phyloP scores from a whole-genome alignment of 1,140 invertebrate species.

The Drosophila sp. region DNA sequence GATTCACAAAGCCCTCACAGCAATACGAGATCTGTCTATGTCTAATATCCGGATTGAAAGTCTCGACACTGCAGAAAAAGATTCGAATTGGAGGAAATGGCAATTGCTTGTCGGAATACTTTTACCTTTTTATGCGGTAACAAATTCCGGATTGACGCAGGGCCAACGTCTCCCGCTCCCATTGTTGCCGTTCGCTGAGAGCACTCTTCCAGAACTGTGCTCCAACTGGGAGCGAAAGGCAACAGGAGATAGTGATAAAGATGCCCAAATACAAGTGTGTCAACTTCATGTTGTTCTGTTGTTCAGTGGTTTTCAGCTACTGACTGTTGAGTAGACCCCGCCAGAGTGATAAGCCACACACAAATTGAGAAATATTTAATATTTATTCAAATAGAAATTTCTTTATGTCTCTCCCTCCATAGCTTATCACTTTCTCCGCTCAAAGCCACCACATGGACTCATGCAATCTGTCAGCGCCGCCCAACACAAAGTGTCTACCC shows the following conservation, averaged over 20 bases:
- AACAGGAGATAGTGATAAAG: constrained; percentile 20
- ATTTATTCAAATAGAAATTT: constrained; percentile 32
- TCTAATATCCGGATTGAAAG: constrained; percentile 55
- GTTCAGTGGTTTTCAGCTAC: constrained; percentile 36
- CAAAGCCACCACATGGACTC: constrained; percentile 54
- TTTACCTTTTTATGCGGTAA: constrained; percentile 39
- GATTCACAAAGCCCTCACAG: constrained; percentile 61
- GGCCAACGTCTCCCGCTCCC: constrained; percentile 39
- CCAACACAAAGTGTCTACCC: constrained; percentile 64
- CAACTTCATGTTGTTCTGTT: constrained; percentile 10
- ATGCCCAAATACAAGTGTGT: constrained; percentile 5
- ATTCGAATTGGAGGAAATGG: not conserved
- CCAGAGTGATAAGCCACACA: not conserved
- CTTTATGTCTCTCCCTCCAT: constrained; percentile 16
- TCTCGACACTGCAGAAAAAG: constrained; percentile 40
- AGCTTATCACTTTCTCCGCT: constrained; percentile 39
- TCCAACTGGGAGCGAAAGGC: constrained; percentile 30
- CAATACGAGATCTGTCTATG: constrained; percentile 65
- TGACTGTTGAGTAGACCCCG: constrained; percentile 23
- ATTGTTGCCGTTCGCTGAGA: constrained; percentile 19
- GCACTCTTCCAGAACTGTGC: constrained; percentile 54
- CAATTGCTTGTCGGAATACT: no score
- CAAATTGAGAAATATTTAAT: constrained; percentile 25
- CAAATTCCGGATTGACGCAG: constrained; percentile 49
- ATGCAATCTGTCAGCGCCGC: constrained; percentile 26